Base-by-base conservation (phyloP, 2,113 vertebrate species). In the Tyto alba region DNA sequence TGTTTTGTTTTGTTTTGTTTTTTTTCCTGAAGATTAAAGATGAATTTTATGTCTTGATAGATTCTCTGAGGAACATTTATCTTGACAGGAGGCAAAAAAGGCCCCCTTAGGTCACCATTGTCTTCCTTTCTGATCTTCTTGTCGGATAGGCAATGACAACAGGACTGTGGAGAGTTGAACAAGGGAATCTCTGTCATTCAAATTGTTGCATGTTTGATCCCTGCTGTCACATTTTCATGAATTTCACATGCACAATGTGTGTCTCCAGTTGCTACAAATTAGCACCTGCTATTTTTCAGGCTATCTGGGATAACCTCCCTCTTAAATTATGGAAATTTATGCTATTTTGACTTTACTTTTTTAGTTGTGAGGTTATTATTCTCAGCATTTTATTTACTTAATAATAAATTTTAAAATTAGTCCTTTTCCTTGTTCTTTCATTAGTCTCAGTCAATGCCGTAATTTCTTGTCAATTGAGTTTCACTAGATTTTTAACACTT, bases 151-250 rank as follows among this genome's bases (percentile, higher is more conserved):
- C 0, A 0, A 77, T 93, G 89, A 89, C 91, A 97, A 94, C 23
- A 40, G 59, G 74, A 43, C 87, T n/a, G 50, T 29, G 67, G 81
- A 89, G 91, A 88, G 63, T 60, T 95, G 87, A 85, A 71, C 57
- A 60, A 62, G 81, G 84, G 81, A 93, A 82, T 73, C 89, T 96
- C 76, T 94, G 91, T 88, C 93, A 83, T 34, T 91, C 84, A 59
- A 7, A 63, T 5, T 32, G 21, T 47, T 64, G 25, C 43, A 30
- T 17, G 20, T 85, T 95, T 95, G 90, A 94, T 94, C 82, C 71
- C n/a, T 90, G 63, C 74, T 88, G 87, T 89, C 87, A 71, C 11
- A 34, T 57, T 77, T 66, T 59, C 67, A 71, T 87, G 87, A 88
- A 79, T 97, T 95, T 95, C 62, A 66, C 74, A 89, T 71, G 63